Conservation (phyloP, 2,113 vertebrate genomes). For the Numida meleagris region DNA sequence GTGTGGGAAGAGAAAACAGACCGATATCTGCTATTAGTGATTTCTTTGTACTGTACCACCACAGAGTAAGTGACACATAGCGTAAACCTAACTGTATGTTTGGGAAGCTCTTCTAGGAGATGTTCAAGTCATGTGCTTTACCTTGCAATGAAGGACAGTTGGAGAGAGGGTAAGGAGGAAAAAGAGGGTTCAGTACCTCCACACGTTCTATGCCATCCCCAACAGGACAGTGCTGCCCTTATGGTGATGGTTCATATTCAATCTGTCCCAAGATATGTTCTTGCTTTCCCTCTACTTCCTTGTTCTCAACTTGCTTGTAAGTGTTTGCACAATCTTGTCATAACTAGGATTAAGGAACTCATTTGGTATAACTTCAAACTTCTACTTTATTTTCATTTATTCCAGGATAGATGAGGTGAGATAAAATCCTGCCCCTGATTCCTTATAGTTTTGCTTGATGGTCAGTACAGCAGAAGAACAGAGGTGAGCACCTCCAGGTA, state of each 20-base stretch:
- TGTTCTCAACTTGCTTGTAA: neutral
- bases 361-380: neutral
- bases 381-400: neutral
- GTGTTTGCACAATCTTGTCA: neutral
- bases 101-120: neutral
- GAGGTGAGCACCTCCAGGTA: neutral
- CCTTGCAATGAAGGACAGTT: neutral
- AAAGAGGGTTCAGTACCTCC: accelerated
- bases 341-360: neutral
- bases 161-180: neutral
- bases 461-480: neutral
- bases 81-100: neutral
- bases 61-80: neutral
- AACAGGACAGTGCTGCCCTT: neutral
- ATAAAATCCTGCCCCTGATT: neutral
- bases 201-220: neutral
- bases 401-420: neutral
- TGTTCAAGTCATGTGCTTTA: neutral
- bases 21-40: neutral
- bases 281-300: neutral
- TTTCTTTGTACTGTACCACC: neutral
- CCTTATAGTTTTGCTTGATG: neutral
- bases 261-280: neutral
- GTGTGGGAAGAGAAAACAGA: neutral
- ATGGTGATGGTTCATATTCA: neutral